phyloP scores from a whole-genome alignment of 2,888 invertebrate genomes.

The Drosophila basisetae region DNA sequence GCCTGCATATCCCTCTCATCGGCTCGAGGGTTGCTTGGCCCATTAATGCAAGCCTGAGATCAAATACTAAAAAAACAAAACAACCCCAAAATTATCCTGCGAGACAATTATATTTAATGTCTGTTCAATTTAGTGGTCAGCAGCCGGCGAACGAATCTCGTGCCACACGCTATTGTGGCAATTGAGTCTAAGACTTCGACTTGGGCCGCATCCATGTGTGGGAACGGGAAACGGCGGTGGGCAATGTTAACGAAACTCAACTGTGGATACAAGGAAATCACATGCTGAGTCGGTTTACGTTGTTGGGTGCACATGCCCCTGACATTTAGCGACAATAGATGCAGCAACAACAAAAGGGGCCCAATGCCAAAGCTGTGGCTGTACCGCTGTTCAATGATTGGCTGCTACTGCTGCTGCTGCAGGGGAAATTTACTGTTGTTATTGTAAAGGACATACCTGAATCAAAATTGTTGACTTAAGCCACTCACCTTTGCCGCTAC shows the following conservation, averaged over 20 bases:
- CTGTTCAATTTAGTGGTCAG: slow-evolving; percentile 32
- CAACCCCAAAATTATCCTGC: slow-evolving; percentile 17
- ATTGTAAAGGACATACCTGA: slow-evolving; percentile 22
- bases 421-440: slow-evolving; percentile 42
- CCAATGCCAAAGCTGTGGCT: slow-evolving; percentile 62
- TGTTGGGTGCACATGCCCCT: slow-evolving; percentile 71
- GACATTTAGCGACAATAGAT: slow-evolving; percentile 71
- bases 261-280: slow-evolving; percentile 10
- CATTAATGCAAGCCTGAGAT: slow-evolving; percentile 33
- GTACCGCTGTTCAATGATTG: slow-evolving; percentile 63
- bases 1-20: slow-evolving; percentile 35
- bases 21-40: slow-evolving; percentile 13
- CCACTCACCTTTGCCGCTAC: slow-evolving; percentile 65
- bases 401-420: slow-evolving; percentile 45
- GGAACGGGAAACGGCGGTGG: neutral
- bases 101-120: slow-evolving; percentile 44
- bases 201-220: neutral
- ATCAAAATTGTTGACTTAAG: neutral
- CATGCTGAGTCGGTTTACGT: slow-evolving; percentile 10
- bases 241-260: slow-evolving; percentile 23
- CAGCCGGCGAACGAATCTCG: slow-evolving; percentile 51
- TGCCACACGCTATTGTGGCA: slow-evolving; percentile 54
- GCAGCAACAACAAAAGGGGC: slow-evolving; percentile 29
- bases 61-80: neutral
- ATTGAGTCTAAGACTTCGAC: slow-evolving; percentile 18